Base-by-base conservation (phyloP, 2,797 vertebrate genomes). In the Chaenodraco wilsoni region DNA sequence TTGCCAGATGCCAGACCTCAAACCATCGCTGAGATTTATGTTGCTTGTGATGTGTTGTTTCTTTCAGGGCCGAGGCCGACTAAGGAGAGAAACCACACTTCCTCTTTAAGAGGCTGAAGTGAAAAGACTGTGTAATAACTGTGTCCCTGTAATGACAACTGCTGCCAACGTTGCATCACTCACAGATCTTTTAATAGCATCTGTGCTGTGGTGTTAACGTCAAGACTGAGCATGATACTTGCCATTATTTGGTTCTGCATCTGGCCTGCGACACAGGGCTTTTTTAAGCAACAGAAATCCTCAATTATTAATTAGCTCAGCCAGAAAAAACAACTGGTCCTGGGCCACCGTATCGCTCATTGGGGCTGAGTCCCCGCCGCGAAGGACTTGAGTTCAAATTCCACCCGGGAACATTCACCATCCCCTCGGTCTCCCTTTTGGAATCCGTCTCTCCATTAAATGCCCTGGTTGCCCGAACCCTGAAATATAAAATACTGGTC, bases 91-190 rank as follows among this genome's bases (percentile, higher is more conserved):
- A 50, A 60, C 16, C 33, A 43, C 51, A 69, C 67, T 84, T 82
- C 66, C 76, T 84, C 67, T 88, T 79, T 57, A 45, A 54, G 62
- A 65, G 57, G 21, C 61, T 40, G 16, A 69, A 60, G 33, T 46
- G 19, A 23, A 21, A 74, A 54, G 66, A 58, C 61, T 69, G 69
- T 16, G 72, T 69, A 72, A 70, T 58, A 87, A 85, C 73, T 62
- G 64, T n/a, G 37, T 70, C 61, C 45, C 52, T 55, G 64, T 68
- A 62, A 48, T 55, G 52, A 81, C 57, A 72, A 65, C 78, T 52
- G 50, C 46, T 72, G 61, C 50, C 74, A 17, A 58, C 13, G 44
- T 78, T 76, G 62, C 74, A 66, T 75, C 74, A 74, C 65, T 71
- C 65, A 72, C 61, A 69, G 10, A 62, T 46, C 54, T 65, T 54